Conservation (phyloP, 2,888 invertebrate species). For the Drosophila fulvimacula region DNA sequence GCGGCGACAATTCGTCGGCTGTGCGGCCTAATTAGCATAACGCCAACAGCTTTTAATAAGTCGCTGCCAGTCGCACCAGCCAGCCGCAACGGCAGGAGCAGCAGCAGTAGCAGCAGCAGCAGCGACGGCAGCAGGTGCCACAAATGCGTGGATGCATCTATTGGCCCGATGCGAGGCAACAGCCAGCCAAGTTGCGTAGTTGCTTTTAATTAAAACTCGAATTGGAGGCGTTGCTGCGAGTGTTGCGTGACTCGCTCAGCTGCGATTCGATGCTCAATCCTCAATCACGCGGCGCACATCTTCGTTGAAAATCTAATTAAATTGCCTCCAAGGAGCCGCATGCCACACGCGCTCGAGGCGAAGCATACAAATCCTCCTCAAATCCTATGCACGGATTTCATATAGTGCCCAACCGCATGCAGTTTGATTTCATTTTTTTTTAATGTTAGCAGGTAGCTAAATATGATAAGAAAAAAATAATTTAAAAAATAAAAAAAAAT, state of each 20-base stretch:
- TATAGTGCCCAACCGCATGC: neutral
- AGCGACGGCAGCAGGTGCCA: constrained; percentile 51
- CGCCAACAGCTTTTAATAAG: constrained; percentile 69
- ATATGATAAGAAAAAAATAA: too few relatives aligned
- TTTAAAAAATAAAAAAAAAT: too few relatives aligned
- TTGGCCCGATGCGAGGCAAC: constrained; percentile 16
- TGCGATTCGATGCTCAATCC: constrained; percentile 46
- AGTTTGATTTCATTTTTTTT: too few relatives aligned
- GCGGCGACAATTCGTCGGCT: constrained; percentile 49
- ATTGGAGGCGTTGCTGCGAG: constrained; percentile 40
- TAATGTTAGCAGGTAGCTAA: too few relatives aligned
- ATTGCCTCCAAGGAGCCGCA: constrained; percentile 38
- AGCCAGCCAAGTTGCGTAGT: constrained; percentile 43
- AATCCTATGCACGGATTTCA: neutral
- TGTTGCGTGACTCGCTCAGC: constrained; percentile 38
- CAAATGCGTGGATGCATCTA: constrained; percentile 53
- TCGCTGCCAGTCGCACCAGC: constrained; percentile 18
- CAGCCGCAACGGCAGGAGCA: neutral
- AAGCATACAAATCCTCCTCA: neutral
- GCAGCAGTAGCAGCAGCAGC: neutral
- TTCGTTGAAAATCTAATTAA: constrained; percentile 71
- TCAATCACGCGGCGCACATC: constrained; percentile 67
- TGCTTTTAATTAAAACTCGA: constrained; percentile 83
- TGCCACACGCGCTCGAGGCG: neutral
- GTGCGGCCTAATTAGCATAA: constrained; percentile 67